Percentiles rank a stretch among this genome's conserved stretches.
Conservation (phyloP, 2,113 vertebrate genomes). For the Ovis canadensis region DNA sequence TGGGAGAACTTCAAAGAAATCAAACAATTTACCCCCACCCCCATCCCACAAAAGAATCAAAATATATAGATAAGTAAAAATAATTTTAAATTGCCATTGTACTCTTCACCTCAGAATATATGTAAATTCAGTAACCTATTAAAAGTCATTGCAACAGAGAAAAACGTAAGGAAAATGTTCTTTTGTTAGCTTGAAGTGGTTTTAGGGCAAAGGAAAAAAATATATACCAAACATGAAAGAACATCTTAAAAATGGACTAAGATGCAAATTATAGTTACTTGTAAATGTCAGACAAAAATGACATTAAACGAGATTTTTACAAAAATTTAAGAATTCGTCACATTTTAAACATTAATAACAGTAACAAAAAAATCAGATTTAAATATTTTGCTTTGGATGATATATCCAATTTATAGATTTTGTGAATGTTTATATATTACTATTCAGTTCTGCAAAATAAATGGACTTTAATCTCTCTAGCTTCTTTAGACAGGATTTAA, state of each 20-base stretch:
- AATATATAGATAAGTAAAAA: constrained; percentile 10
- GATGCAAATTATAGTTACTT: neutral
- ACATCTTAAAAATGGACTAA: constrained; percentile 4
- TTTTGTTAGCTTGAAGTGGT: constrained; percentile 40
- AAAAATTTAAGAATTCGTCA: constrained; percentile 18
- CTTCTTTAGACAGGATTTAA: neutral
- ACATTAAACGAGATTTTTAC: neutral
- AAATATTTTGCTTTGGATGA: constrained; percentile 22
- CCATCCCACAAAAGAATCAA: neutral
- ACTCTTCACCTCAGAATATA: constrained; percentile 26
- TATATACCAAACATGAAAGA: constrained; percentile 41
- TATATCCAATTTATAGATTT: neutral
- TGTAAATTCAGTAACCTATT: constrained; percentile 15
- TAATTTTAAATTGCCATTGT: neutral
- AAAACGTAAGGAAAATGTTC: neutral
- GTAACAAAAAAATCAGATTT: neutral
- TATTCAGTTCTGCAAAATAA: constrained; percentile 13
- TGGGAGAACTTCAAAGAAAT: neutral
- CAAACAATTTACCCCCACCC: neutral
- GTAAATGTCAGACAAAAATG: constrained; percentile 34
- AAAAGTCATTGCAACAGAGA: neutral
- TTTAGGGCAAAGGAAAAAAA: neutral
- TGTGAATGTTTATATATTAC: neutral
- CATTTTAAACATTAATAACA: constrained; percentile 31
- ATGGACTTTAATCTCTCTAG: neutral